phyloP scores from a whole-genome alignment of 2,888 invertebrate species.

The Siphonodentalium dalli region DNA sequence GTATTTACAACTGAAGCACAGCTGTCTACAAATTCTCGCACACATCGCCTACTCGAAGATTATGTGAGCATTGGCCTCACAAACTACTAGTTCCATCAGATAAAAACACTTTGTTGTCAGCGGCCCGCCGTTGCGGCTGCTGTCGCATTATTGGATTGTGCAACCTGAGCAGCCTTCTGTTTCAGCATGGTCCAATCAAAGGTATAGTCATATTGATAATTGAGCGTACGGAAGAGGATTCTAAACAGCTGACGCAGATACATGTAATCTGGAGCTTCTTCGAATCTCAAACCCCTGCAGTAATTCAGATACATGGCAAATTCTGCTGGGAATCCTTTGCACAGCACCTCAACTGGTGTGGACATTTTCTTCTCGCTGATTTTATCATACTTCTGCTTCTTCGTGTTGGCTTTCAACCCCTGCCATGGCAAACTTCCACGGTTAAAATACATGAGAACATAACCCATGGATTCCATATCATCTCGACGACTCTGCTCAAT shows the following conservation, averaged over 20 bases:
- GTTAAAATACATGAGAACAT: conserved; percentile 99
- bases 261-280: conserved; percentile 99
- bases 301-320: conserved; percentile 99
- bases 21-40: too few relatives aligned
- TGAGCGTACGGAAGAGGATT: conserved; percentile 98
- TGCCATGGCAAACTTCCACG: conserved; percentile 94
- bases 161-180: conserved; percentile 77
- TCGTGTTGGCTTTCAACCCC: conserved; percentile 94
- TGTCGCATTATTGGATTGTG: conserved; percentile 41
- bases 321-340: conserved; percentile 99
- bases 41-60: too few relatives aligned
- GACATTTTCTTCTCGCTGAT: conserved; percentile 99
- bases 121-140: conserved; percentile 42
- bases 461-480: conserved; percentile 99
- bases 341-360: conserved; percentile 95
- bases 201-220: conserved; percentile 98
- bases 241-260: conserved; percentile 98
- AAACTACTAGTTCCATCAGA: too few relatives aligned
- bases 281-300: conserved; percentile 96
- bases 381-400: conserved; percentile 99
- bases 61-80: too few relatives aligned
- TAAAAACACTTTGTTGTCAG: conserved; percentile 13
- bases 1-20: too few relatives aligned
- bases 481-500: conserved; percentile 98
- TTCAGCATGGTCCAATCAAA: conserved; percentile 99